phyloP scores from a whole-genome alignment of 1,140 invertebrate species.

The Megathymus violae region DNA sequence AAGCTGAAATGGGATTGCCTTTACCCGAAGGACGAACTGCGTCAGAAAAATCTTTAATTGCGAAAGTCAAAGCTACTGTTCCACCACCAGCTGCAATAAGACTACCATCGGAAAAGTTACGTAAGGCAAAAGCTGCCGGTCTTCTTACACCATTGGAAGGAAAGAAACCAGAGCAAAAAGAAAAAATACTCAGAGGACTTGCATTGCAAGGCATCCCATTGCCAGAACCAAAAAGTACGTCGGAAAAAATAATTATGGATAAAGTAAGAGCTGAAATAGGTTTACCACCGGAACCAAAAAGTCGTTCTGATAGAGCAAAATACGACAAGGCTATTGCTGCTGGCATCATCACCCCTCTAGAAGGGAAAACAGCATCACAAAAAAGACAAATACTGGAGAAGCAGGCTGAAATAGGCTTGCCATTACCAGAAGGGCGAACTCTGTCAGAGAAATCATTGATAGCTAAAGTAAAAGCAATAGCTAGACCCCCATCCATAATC shows the following conservation, averaged over 20 bases:
- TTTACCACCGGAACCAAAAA: slow-evolving; percentile 17
- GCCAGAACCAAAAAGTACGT: slow-evolving; percentile 37
- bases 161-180: slow-evolving; percentile 47
- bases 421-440: no score
- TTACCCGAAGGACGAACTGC: slow-evolving; percentile 48
- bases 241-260: slow-evolving; percentile 42
- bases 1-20: slow-evolving; percentile 38
- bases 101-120: slow-evolving; percentile 33
- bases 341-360: no score
- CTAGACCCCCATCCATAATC: no score
- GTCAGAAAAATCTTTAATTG: slow-evolving; percentile 52
- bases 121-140: slow-evolving; percentile 33
- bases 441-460: no score
- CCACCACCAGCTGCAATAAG: not conserved
- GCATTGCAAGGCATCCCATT: no score
- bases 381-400: no score
- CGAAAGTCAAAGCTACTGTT: slow-evolving; percentile 37
- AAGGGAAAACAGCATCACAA: no score
- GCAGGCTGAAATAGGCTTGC: no score
- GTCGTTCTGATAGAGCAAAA: not conserved
- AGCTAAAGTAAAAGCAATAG: no score
- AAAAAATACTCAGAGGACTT: slow-evolving; percentile 47
- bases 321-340: no score
- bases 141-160: slow-evolving; percentile 38
- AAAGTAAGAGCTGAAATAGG: no score